Evolutionary conservation across 2,888 invertebrate genomes (phyloP), one percentile per base, ranked within the genome.

Genomic region (Hyles lineata): DNA sequence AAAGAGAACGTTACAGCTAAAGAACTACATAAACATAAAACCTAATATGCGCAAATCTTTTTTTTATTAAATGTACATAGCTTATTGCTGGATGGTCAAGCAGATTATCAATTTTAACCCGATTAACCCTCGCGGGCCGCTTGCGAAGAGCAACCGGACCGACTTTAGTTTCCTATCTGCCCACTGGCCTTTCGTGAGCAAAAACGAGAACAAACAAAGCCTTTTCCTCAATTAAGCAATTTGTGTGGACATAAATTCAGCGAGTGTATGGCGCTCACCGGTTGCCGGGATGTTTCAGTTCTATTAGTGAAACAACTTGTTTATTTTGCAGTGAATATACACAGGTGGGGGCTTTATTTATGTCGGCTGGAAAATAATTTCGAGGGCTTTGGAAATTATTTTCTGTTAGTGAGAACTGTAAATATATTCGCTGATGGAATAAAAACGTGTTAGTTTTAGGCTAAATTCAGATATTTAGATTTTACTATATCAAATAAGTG

Each of bases 161-260:
- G 76, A 76, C n/a, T n/a, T 78, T 82, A 80, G 78, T 80, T 81
- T 80, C 78, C 70, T 75, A 72, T 74, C 72, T 74, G 76, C 71
- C 76, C 78, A 76, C 74, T 77, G 80, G 78, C 77, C 78, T 78
- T 78, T 75, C 75, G 74, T 77, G 76, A 77, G 79, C 81, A 83
- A 85, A 85, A 87, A 85, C 81, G 82, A 80, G 80, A 85, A 81
- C 83, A 84, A 87, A 86, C 84, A 86, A 84, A 85, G 83, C 85
- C 84, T 87, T 89, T 86, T 88, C 88, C 88, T 85, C 86, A 89
- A 89, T 89, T 88, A 88, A 85, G 87, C 86, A 87, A 88, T 89
- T 87, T 87, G 85, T 85, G 87, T 83, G 83, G 80, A 87, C 87
- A 87, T 85, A 86, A 88, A 88, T 87, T 86, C 80, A 78, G 79